Base-by-base conservation (phyloP, 2,888 invertebrate genomes). In the Falcaria lacertinaria region DNA sequence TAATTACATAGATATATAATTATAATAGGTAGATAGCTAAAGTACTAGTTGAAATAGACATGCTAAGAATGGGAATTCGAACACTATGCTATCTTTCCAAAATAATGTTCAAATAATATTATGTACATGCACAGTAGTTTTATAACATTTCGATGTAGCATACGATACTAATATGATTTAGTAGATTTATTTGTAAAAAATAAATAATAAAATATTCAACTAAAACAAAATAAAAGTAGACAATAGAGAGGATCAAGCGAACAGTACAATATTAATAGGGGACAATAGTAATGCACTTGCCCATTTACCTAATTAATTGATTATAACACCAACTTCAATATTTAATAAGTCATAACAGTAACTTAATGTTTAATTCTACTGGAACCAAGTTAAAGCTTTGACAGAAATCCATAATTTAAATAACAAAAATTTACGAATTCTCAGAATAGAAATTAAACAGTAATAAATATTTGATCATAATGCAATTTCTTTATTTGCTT, bases 321-420 rank as follows among this genome's bases (percentile, higher is more conserved):
- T 87, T 86, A 87, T 77, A 88, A 89, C 88, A 88, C 72, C 86
- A 88, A 89, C 86, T 84, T 87, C 74, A 85, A 88, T 88, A 86
- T 81, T 81, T 71, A 72, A 81, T 80, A 82, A 80, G 87, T 87
- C n/a, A n/a, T n/a, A 89, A 89, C 89, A 88, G 86, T 88, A 89
- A 89, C 88, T 88, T 86, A 89, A 79, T 83, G 85, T 74, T 83
- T 84, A 86, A 80, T 78, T 85, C 88, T 89, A 88, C 84, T 89
- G 88, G 87, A 89, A 89, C 89, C 86, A 76, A 87, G 88, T 89
- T 89, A 89, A 89, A 89, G 89, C 89, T 89, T 88, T 83, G 71
- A 82, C 82, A 87, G 82, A 88, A 88, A 85, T 87, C 80, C 84
- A 87, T 81, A 84, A 86, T 86, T 86, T 83, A 85, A 75, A 82